Evolutionary conservation across 2,888 invertebrate genomes (phyloP).

Genomic region (Drosophila neotestacea): DNA sequence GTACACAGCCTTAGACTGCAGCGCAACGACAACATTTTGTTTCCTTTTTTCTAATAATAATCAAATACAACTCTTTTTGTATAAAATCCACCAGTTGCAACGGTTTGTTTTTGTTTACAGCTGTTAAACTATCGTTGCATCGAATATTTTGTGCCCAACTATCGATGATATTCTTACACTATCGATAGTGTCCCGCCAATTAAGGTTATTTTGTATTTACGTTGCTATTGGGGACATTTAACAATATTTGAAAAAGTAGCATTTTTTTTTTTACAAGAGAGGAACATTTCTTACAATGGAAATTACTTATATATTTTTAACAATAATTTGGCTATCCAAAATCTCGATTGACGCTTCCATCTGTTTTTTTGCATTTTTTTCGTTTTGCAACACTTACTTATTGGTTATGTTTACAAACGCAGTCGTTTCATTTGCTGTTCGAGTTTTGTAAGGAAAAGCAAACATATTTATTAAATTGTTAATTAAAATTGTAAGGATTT

Average conservation of each 20-base stretch:
- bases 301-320: no score
- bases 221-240: no score
- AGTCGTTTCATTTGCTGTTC: constrained; percentile 14
- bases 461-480: constrained; percentile 30
- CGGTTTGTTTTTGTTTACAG: constrained; percentile 49
- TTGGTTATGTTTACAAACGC: constrained; percentile 70
- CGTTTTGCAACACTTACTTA: constrained; percentile 53
- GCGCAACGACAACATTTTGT: constrained; percentile 55
- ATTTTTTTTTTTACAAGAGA: no score
- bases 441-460: constrained; percentile 4
- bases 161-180: not conserved
- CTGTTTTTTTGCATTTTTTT: not conserved
- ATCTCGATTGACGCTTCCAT: no score
- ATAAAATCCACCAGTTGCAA: constrained; percentile 4
- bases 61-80: not conserved
- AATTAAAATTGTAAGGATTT: constrained; percentile 31
- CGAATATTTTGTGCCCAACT: not conserved
- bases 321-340: not conserved
- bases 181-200: not conserved
- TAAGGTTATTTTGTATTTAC: no score
- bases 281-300: no score
- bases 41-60: not conserved
- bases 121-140: not conserved
- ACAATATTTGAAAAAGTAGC: no score
- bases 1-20: constrained; percentile 36